These are phyloP conservation scores for Nyctibius bracteatus DNA, from an alignment of 2,113 vertebrate species.

Conservation along the genomic window DNA sequence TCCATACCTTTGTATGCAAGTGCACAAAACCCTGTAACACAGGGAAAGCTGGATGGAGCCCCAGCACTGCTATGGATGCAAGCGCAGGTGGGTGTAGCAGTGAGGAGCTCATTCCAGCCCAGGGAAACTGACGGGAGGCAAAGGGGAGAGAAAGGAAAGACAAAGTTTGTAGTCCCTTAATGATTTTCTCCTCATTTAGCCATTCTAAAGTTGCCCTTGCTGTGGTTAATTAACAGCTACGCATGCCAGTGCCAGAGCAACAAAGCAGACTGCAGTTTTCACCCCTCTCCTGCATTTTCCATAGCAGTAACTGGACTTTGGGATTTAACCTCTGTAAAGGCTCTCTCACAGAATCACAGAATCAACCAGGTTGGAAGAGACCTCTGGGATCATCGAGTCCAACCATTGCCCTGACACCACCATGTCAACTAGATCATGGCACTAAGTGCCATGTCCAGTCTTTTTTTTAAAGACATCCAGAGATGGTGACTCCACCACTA, in stretches of 20 bases:
- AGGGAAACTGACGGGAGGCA: not conserved
- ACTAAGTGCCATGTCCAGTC: too few relatives aligned
- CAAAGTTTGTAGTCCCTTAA: not conserved
- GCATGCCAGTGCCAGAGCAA: not conserved
- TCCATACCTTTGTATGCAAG: not conserved
- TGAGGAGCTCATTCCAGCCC: not conserved
- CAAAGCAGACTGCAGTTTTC: not conserved
- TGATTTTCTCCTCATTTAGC: not conserved
- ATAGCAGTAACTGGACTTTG: not conserved
- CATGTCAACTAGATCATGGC: too few relatives aligned
- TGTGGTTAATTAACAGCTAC: not conserved
- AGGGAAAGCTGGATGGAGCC: not conserved
- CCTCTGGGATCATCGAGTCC: too few relatives aligned
- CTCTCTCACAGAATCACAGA: too few relatives aligned
- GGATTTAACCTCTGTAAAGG: slow-evolving; percentile 4
- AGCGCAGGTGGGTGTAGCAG: not conserved
- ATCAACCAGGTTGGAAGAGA: too few relatives aligned
- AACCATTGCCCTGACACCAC: too few relatives aligned
- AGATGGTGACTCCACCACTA: too few relatives aligned
- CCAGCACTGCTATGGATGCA: not conserved
- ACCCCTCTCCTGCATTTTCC: not conserved
- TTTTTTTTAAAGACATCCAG: too few relatives aligned
- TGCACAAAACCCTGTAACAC: not conserved
- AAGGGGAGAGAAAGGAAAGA: not conserved
- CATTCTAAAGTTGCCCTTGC: not conserved